Evolutionary conservation across 2,797 vertebrate genomes (phyloP).

Genomic region (Poecilia wingei): DNA sequence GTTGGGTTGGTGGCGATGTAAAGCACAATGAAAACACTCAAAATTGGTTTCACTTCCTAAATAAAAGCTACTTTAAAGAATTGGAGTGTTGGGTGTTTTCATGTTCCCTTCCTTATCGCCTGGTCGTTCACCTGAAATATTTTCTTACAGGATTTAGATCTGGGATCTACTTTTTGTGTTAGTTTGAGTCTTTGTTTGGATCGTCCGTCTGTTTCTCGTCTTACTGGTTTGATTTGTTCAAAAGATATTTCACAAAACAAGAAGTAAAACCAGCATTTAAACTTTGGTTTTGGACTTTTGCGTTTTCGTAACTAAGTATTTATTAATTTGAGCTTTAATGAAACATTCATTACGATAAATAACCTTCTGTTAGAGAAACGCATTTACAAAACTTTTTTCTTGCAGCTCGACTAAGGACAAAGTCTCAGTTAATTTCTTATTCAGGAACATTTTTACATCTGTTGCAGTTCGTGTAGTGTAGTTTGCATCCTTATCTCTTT

Average conservation of each 20-base stretch:
- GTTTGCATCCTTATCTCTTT: neutral
- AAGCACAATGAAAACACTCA: conserved; percentile 86
- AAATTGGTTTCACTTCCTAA: conserved; percentile 86
- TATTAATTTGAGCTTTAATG: conserved; percentile 47
- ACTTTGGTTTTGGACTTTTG: conserved; percentile 16
- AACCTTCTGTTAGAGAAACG: conserved; percentile 34
- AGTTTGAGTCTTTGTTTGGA: neutral
- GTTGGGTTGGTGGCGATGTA: conserved; percentile 75
- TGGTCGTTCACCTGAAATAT: neutral
- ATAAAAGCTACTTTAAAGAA: conserved; percentile 78
- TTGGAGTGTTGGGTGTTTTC: neutral
- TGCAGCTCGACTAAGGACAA: neutral
- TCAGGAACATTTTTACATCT: conserved; percentile 35
- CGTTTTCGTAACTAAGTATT: conserved; percentile 39
- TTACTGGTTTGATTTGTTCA: too few relatives aligned
- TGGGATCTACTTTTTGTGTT: neutral
- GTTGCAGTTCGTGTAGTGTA: neutral
- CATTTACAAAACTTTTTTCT: conserved; percentile 17
- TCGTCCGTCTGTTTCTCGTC: neutral
- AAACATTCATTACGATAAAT: conserved; percentile 49
- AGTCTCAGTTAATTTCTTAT: conserved; percentile 15
- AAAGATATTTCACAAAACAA: neutral
- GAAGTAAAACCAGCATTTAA: conserved; percentile 1
- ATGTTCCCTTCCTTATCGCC: neutral
- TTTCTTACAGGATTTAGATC: neutral